Base-by-base conservation (phyloP, 2,113 vertebrate genomes). In the Haemorhous mexicanus region DNA sequence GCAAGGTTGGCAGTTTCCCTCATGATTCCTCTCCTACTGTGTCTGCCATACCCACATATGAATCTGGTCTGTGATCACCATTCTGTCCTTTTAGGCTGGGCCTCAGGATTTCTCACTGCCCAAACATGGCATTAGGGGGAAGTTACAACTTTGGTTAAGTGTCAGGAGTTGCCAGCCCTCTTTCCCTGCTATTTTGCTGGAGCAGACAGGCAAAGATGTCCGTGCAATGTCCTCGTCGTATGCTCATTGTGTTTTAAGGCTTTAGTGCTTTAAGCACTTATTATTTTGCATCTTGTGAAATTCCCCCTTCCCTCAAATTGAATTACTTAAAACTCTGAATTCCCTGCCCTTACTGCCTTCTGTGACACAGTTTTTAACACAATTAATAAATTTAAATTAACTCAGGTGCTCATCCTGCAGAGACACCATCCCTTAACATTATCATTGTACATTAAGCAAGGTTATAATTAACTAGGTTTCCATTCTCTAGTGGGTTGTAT, bases 271-370 rank as follows among this genome's bases (percentile, higher is more conserved):
- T 93, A 96, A 89, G 55, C 20, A 37, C 68, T 75, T 76, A 63
- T 13, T 43, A 44, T 90, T 94, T 92, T 52, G 14, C 16, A 16
- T 61, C 24, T 85, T 89, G 28, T 4, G 35, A 81, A 93, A 91
- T 86, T 77, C 43, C 28, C 27, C 92, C 39, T 68, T 89, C 49
- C 21, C 28, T 95, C 70, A 77, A 49, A 72, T 11, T 87, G 33
- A 17, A 79, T 97, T 95, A 92, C 62, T 94, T 97, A 69, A 94
- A 94, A 76, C 49, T 78, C 61, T 64, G 62, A 93, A 93, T 97
- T 96, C 83, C 83, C 73, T 91, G 37, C 35, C 49, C 35, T 73
- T 89, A 37, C 19, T 91, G 61, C 69, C 43, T 73, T 94, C 64
- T 68, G 41, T 96, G 83, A 84, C 69, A 95, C 55, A 83, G 10